A percentile compares a stretch with the other conserved stretches of the same genome.
phyloP scores from a whole-genome alignment of 92 coral and sea anemone species.

The Palythoa heliodiscus region DNA sequence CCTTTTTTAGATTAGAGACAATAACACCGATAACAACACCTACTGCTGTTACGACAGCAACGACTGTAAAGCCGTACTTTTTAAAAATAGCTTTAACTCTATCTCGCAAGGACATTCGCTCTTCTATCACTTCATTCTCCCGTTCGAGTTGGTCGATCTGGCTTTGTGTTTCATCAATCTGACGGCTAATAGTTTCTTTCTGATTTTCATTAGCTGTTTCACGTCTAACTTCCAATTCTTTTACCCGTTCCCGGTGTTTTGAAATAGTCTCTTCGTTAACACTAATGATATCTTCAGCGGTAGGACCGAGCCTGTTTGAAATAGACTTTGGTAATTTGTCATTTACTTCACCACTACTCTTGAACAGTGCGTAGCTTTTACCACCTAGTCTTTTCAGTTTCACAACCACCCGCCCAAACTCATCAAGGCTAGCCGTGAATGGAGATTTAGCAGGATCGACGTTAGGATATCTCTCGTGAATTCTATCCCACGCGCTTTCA shows the following conservation, averaged over 20 bases:
- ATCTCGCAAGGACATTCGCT: slow-evolving; percentile 39
- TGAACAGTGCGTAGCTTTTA: slow-evolving; percentile 36
- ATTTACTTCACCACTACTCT: slow-evolving; percentile 38
- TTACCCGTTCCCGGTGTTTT: slow-evolving; percentile 1
- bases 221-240: slow-evolving; percentile 22
- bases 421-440: slow-evolving; percentile 49
- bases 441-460: slow-evolving; percentile 46
- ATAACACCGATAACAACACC: slow-evolving; percentile 47
- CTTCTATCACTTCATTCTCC: slow-evolving; percentile 48
- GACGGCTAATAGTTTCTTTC: slow-evolving; percentile 23
- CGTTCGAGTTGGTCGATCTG: slow-evolving; percentile 36
- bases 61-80: slow-evolving; percentile 52
- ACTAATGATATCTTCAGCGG: slow-evolving; percentile 41
- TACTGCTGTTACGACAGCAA: slow-evolving; percentile 46
- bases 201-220: slow-evolving; percentile 28
- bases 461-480: slow-evolving; percentile 42
- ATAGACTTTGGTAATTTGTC: slow-evolving; percentile 37
- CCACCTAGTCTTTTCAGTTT: slow-evolving; percentile 49
- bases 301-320: slow-evolving; percentile 42
- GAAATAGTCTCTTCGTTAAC: slow-evolving; percentile 36
- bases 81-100: slow-evolving; percentile 48
- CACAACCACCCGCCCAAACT: slow-evolving; percentile 33
- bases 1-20: slow-evolving; percentile 31
- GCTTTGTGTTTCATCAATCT: slow-evolving; percentile 38
- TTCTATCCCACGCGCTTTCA: slow-evolving; percentile 46